These are phyloP conservation scores for Machimus atricapillus DNA, from an alignment of 2,888 invertebrate species.

Conservation along the genomic window DNA sequence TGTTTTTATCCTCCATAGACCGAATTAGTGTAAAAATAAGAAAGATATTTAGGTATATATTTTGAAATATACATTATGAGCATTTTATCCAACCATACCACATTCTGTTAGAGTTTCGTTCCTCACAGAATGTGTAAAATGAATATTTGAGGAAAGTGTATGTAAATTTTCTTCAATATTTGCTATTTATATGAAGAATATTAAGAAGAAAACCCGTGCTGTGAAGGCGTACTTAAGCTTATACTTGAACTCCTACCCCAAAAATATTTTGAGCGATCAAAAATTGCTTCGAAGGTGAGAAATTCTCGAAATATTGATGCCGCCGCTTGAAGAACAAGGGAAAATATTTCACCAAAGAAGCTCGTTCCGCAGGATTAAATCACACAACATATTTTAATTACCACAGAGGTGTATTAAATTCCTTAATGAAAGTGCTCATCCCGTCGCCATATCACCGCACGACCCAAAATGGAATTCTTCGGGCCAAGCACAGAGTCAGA, in stretches of 20 bases:
- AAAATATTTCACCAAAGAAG: background rate
- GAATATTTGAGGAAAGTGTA: too few species aligned
- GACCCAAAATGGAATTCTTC: constrained; percentile 44
- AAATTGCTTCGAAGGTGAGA: background rate
- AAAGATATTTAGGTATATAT: too few species aligned
- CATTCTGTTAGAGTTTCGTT: too few species aligned
- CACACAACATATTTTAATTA: constrained; percentile 46
- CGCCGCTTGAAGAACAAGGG: background rate
- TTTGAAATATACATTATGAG: too few species aligned
- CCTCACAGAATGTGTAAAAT: too few species aligned
- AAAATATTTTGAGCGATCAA: background rate
- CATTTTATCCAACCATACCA: too few species aligned
- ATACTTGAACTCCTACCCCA: background rate
- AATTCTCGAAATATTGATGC: background rate
- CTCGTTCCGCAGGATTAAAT: constrained; percentile 38
- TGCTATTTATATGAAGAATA: too few species aligned
- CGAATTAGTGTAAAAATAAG: too few species aligned
- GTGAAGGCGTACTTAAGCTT: background rate
- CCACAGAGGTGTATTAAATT: constrained; percentile 46
- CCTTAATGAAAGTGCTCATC: constrained; percentile 41
- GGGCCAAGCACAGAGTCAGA: constrained; percentile 30
- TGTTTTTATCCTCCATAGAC: too few species aligned
- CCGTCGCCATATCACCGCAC: constrained; percentile 1
- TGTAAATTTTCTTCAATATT: too few species aligned
- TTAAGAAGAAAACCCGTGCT: too few species aligned